A percentile compares a stretch with the other conserved stretches of the same genome.
These are phyloP conservation scores for Thecophora atra DNA, from an alignment of 2,888 invertebrate genomes.

Conservation along the genomic window DNA sequence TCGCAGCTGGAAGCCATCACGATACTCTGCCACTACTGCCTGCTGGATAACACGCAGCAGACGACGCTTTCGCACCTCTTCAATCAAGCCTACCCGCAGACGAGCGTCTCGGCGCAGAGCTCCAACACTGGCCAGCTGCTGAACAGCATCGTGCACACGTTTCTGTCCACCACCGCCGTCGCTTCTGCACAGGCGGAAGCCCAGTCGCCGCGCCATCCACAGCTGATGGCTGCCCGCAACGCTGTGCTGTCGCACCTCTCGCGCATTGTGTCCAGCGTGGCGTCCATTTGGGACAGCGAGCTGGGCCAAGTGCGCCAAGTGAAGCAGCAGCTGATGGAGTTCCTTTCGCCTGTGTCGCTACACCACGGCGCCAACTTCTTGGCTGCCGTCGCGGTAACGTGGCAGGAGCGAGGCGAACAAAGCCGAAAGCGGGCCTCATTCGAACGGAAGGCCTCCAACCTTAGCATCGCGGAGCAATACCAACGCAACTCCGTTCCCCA, in stretches of 20 bases:
- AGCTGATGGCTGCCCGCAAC: slow-evolving; percentile 71
- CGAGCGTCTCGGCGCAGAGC: slow-evolving; percentile 68
- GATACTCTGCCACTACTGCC: slow-evolving; percentile 81
- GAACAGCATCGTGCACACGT: slow-evolving; percentile 82
- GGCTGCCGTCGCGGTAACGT: slow-evolving; percentile 84
- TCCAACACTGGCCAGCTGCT: slow-evolving; percentile 78
- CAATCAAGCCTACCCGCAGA: slow-evolving; percentile 69
- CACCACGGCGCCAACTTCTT: slow-evolving; percentile 84
- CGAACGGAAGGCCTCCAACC: slow-evolving; percentile 49
- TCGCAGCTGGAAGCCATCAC: slow-evolving; percentile 82
- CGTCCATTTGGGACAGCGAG: slow-evolving; percentile 82
- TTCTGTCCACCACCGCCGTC: slow-evolving; percentile 69
- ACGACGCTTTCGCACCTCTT: slow-evolving; percentile 69
- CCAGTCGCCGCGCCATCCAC: slow-evolving; percentile 59
- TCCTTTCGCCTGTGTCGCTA: slow-evolving; percentile 84
- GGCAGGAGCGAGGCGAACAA: slow-evolving; percentile 77
- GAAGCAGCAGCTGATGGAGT: slow-evolving; percentile 81
- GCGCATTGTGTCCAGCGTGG: slow-evolving; percentile 81
- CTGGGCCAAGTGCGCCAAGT: slow-evolving; percentile 69
- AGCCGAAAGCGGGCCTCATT: slow-evolving; percentile 65
- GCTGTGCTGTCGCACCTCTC: slow-evolving; percentile 82
- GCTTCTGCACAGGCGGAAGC: slow-evolving; percentile 52
- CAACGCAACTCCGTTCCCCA: slow-evolving; percentile 66
- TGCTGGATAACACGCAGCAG: slow-evolving; percentile 72
- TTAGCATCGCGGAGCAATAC: slow-evolving; percentile 58